Percentiles rank a stretch among this genome's conserved stretches.
phyloP scores from a whole-genome alignment of 2,888 invertebrate genomes.

The Apamea monoglypha region DNA sequence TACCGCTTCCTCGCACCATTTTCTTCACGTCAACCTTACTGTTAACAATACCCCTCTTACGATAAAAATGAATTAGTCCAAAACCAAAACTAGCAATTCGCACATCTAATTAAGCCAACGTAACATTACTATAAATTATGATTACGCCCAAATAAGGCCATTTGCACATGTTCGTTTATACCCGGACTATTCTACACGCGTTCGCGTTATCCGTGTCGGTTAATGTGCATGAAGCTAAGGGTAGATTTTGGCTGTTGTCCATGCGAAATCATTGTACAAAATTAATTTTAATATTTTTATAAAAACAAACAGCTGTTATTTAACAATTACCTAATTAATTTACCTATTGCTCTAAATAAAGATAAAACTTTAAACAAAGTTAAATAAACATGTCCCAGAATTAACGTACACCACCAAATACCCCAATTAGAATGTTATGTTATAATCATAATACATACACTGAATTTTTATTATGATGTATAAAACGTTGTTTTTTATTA shows the following conservation, averaged over 20 bases:
- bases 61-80: conserved; percentile 7
- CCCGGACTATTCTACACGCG: conserved; percentile 16
- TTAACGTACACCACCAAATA: no score
- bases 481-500: no score
- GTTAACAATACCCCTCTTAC: no score
- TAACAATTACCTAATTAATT: neutral
- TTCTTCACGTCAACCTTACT: neutral
- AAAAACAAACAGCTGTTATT: neutral
- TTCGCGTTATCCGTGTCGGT: neutral
- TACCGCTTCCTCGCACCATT: neutral
- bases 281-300: neutral
- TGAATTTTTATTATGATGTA: no score
- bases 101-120: conserved; percentile 23
- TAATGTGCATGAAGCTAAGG: conserved; percentile 5
- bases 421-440: no score
- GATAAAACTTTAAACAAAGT: no score
- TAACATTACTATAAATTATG: conserved; percentile 40
- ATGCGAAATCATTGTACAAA: neutral
- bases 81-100: conserved; percentile 7
- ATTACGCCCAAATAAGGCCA: conserved; percentile 29
- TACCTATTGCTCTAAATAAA: neutral
- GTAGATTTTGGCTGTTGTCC: neutral
- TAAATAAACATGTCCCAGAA: no score
- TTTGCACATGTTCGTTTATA: conserved; percentile 24
- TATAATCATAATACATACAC: no score